These are phyloP conservation scores for Branchellion lobata DNA, from an alignment of 2,888 invertebrate genomes.

Conservation along the genomic window DNA sequence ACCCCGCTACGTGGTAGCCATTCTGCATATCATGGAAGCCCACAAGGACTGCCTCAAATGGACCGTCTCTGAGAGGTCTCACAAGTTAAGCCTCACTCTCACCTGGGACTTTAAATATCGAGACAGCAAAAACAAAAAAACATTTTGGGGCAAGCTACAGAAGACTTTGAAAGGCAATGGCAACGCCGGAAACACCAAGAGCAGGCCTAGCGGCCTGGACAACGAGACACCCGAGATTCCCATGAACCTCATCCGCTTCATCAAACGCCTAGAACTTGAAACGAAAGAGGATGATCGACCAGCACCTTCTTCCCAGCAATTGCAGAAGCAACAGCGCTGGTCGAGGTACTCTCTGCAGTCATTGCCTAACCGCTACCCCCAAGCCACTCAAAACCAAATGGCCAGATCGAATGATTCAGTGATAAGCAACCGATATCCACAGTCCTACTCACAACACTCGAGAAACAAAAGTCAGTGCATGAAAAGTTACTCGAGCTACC, in stretches of 20 bases:
- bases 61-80: constrained; percentile 51
- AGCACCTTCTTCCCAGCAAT: background rate
- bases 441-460: constrained; percentile 15
- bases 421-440: background rate
- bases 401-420: constrained; percentile 1
- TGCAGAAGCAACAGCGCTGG: constrained; percentile 43
- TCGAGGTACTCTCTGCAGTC: constrained; percentile 46
- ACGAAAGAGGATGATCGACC: constrained; percentile 30
- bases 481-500: constrained; percentile 46
- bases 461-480: constrained; percentile 30
- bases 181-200: background rate
- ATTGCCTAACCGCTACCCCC: constrained; percentile 38
- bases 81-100: constrained; percentile 53
- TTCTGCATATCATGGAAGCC: constrained; percentile 52
- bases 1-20: constrained; percentile 48
- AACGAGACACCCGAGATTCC: constrained; percentile 37
- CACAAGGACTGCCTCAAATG: constrained; percentile 52
- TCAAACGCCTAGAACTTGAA: constrained; percentile 41
- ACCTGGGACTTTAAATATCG: constrained; percentile 51
- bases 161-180: constrained; percentile 46
- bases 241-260: constrained; percentile 41
- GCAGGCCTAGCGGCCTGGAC: background rate
- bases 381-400: constrained; percentile 26
- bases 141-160: constrained; percentile 49
- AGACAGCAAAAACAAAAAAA: constrained; percentile 42